A percentile compares a stretch with the other conserved stretches of the same genome.
Evolutionary conservation across 2,113 vertebrate genomes (phyloP).

Genomic region (rat (Rattus norvegicus)): GRCr8 NC_086029.1:90249501-90250000

Average conservation of each 20-base stretch:
- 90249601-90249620: not conserved
- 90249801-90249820: not conserved
- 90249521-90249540: not conserved
- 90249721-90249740: not conserved
- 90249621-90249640: conserved; percentile 4
- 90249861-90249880: not conserved
- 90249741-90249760: not conserved
- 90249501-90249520: not conserved
- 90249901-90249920: not conserved
- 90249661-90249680: not conserved
- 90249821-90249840: not conserved
- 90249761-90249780: not conserved
- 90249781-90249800: not conserved
- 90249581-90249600: conserved; percentile 5
- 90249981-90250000: not conserved
- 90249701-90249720: not conserved
- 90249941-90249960: not conserved
- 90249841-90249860: not conserved
- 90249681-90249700: not conserved
- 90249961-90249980: not conserved
- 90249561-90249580: not conserved
- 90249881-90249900: not conserved
- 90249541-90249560: not conserved
- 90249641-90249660: not conserved
- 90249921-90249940: not conserved